A percentile compares a stretch with the other conserved stretches of the same genome.
Conservation (phyloP, 2,113 vertebrate genomes). For the Cranoglanis bouderius region DNA sequence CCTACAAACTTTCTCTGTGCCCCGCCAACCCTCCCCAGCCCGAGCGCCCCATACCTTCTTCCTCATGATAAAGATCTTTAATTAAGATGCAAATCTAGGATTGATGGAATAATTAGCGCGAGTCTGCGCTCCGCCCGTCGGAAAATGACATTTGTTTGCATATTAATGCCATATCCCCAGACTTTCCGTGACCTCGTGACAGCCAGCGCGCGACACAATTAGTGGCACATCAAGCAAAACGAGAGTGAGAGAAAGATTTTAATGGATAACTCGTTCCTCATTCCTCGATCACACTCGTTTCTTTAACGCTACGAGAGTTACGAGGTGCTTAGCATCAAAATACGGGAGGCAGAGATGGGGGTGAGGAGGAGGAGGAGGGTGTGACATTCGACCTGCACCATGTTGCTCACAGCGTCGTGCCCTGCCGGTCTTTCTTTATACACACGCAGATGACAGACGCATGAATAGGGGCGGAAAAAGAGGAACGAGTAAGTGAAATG, state of each 20-base stretch:
- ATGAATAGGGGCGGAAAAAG: constrained; percentile 24
- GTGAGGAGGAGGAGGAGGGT: background rate
- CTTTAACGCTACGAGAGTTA: background rate
- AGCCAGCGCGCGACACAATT: constrained; percentile 54
- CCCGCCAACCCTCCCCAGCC: constrained; percentile 10
- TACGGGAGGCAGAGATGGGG: background rate
- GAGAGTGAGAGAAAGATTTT: constrained; percentile 45
- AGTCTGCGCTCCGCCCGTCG: constrained; percentile 45
- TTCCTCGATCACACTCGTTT: background rate
- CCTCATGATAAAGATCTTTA: constrained; percentile 65
- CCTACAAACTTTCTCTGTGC: constrained; percentile 9
- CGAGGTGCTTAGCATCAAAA: background rate
- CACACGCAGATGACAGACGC: constrained; percentile 41
- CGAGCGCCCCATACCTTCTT: constrained; percentile 50
- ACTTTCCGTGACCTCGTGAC: constrained; percentile 60
- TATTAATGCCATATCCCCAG: constrained; percentile 60
- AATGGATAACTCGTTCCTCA: constrained; percentile 31
- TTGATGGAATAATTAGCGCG: constrained; percentile 64
- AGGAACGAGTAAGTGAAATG: constrained; percentile 47
- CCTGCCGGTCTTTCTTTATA: constrained; percentile 29
- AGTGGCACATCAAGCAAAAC: constrained; percentile 58
- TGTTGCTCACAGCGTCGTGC: constrained; percentile 12
- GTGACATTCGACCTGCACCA: constrained; percentile 23
- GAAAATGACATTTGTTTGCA: constrained; percentile 63
- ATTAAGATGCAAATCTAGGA: constrained; percentile 65